Evolutionary conservation across 2,797 vertebrate species (phyloP), one percentile per base, ranked within the genome.

Genomic region (Pagetopsis macropterus): DNA sequence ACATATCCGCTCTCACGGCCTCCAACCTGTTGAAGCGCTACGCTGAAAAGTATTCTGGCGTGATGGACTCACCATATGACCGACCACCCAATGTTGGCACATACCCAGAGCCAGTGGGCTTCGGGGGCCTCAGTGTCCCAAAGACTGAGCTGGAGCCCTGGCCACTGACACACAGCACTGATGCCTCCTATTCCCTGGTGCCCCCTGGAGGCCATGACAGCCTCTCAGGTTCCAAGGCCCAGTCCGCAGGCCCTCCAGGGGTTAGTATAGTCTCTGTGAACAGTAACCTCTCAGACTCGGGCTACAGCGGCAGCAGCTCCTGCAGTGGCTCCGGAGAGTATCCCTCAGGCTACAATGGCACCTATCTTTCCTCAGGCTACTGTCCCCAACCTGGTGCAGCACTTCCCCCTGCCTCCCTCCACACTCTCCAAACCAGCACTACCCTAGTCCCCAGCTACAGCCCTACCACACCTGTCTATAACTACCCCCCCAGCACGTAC

Each of bases 21-120:
- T 99, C 98, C 88, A 99, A 99, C 93, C 92, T 99, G 61, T 94
- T 99, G 86, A 99, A 99, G 91, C 96, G 97, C 82, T 99, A 99
- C 14, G 98, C 98, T 0, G 98, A 99, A 91, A 99, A 99, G 86
- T 99, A 99, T 84, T 96, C 97, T 0, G 96, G 97, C 14, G 95
- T 96, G 82, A 90, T 97, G 89, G 97, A 98, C 65, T 94, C 96
- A 0, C 95, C 98, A 10, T 98, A 98, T 72, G 97, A 99, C 86
- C 95, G 97, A 66, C 91, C 94, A 67, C 91, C 95, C 2, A 10
- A 89, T n/a, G 93, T 97, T 69, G 91, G 94, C 49, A 23, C 89
- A 43, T 98, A 97, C 46, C 89, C 96, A 11, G 97, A 99, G 43
- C 79, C 93, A 0, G 95, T 94, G 16, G 80, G 94, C 65, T 98